Evolutionary conservation across 2,888 invertebrate genomes (phyloP), one percentile per base, ranked within the genome.

Genomic region (Rhagophthalmus giganteus): DNA sequence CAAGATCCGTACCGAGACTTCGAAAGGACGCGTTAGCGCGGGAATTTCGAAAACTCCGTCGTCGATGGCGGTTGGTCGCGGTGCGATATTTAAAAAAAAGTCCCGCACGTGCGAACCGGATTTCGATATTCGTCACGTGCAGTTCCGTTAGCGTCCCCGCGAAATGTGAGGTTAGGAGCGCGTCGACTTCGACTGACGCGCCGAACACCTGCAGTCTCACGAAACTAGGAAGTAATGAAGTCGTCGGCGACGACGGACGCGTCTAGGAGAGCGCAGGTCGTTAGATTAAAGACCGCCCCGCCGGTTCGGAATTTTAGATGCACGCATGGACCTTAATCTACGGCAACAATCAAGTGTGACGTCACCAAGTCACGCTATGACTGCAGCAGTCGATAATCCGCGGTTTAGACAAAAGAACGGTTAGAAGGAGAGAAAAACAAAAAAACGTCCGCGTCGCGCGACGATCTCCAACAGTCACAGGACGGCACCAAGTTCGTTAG

Each of bases 1-100:
- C 82, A 82, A 82, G 82, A 74, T 76, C 65, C 73, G 69, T 68
- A 68, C 59, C 64, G 63, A 64, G 66, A 27, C 5, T 20, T 20
- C 3, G 3, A 20, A 20, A 20, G n/a, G n/a, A n/a, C n/a, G n/a
- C n/a, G n/a, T n/a, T 20, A 20, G 20, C 20, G 7, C 20, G 27
- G n/a, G n/a, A n/a, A n/a, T n/a, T n/a, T n/a, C n/a, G n/a, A n/a
- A n/a, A n/a, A n/a, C n/a, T n/a, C n/a, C n/a, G n/a, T n/a, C n/a
- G n/a, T n/a, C n/a, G n/a, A n/a, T n/a, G n/a, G n/a, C n/a, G n/a
- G n/a, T n/a, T n/a, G n/a, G n/a, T n/a, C n/a, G n/a, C n/a, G n/a
- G n/a, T n/a, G n/a, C n/a, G n/a, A n/a, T n/a, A n/a, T n/a, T n/a
- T n/a, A n/a, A n/a, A n/a, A n/a, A n/a, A n/a, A n/a, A n/a, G n/a